These are phyloP conservation scores for Pharmacophagus antenor DNA, from an alignment of 2,888 invertebrate genomes.

Conservation along the genomic window DNA sequence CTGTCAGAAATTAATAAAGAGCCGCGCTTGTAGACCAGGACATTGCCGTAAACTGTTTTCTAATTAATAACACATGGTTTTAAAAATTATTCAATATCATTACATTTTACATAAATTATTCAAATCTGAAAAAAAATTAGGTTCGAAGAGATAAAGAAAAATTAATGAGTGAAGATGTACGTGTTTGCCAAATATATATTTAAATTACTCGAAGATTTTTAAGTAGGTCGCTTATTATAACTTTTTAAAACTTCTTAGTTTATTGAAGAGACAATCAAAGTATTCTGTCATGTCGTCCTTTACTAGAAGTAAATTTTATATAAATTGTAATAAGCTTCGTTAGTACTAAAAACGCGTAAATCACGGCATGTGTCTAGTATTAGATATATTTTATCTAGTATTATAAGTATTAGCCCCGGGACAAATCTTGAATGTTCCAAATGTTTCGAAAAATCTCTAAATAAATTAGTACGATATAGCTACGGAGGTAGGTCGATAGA, in stretches of 20 bases:
- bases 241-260: neutral
- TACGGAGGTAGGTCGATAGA: no score
- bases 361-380: no score
- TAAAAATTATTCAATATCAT: neutral
- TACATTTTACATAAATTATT: neutral
- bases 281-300: no score
- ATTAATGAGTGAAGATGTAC: neutral
- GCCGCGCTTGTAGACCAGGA: slow-evolving; percentile 55
- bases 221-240: neutral
- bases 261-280: no score
- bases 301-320: no score
- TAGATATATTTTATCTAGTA: no score
- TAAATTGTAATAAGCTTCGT: no score
- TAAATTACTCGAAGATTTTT: neutral
- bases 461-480: no score
- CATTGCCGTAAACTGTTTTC: slow-evolving; percentile 47
- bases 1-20: slow-evolving; percentile 61
- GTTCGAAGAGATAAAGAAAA: neutral
- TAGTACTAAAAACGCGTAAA: no score
- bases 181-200: neutral
- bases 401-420: no score
- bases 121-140: neutral
- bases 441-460: no score
- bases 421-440: no score
- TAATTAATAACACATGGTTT: slow-evolving; percentile 19